Evolutionary conservation across 2,888 invertebrate genomes (phyloP).

Genomic region (Leptinotarsa haldemani): DNA sequence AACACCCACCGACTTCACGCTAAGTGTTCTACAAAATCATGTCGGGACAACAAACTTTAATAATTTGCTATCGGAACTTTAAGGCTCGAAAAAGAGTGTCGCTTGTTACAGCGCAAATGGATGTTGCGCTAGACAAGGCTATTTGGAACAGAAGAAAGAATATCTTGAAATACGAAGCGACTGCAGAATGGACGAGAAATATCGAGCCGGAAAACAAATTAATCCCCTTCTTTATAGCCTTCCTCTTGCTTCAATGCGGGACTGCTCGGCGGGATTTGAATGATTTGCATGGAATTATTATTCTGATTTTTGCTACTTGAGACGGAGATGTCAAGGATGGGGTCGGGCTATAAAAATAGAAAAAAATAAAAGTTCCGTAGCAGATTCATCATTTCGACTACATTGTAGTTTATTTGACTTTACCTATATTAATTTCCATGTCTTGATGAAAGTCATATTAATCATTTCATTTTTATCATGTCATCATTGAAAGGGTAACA

Average conservation of each 20-base stretch:
- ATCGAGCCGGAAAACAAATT: background rate
- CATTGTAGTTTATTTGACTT: background rate
- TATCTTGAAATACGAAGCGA: background rate
- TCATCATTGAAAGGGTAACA: no score
- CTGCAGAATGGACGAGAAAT: background rate
- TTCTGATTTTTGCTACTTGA: constrained; percentile 1
- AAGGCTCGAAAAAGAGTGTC: background rate
- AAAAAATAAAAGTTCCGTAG: background rate
- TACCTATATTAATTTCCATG: no score
- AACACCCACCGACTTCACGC: background rate
- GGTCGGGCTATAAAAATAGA: background rate
- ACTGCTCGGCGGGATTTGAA: background rate
- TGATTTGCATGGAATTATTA: background rate
- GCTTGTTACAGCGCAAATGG: background rate
- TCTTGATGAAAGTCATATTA: no score
- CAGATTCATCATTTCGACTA: background rate
- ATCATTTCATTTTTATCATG: no score
- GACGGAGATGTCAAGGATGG: background rate
- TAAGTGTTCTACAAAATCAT: background rate
- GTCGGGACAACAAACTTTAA: background rate
- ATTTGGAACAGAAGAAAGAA: background rate
- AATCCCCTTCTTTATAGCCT: background rate
- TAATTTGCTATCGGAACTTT: background rate
- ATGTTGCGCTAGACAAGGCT: background rate
- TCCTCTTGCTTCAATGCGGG: background rate